Percentiles rank a stretch among this genome's conserved stretches.
phyloP scores from a whole-genome alignment of 1,140 invertebrate genomes.

The Dreissena polymorpha region DNA sequence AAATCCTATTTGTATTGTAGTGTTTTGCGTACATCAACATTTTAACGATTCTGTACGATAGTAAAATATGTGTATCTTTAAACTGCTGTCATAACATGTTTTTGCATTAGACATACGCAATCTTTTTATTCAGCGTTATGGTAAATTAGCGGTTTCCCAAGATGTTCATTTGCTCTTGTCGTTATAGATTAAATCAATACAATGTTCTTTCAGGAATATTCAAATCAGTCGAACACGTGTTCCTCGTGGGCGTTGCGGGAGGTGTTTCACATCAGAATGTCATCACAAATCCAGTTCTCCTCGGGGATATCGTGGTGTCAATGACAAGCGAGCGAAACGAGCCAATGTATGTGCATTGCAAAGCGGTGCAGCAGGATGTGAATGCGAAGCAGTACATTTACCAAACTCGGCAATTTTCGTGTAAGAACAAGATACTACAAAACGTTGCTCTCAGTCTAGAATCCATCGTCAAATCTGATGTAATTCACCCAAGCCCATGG shows the following conservation, averaged over 20 bases:
- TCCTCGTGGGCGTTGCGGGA: conserved; percentile 97
- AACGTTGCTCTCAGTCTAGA: conserved; percentile 60
- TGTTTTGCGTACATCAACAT: too few relatives aligned
- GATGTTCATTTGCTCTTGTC: too few relatives aligned
- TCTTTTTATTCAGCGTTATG: too few relatives aligned
- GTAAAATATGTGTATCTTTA: too few relatives aligned
- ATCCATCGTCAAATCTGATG: conserved; percentile 40
- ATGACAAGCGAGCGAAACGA: conserved; percentile 75
- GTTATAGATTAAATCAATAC: too few relatives aligned
- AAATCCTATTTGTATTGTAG: too few relatives aligned
- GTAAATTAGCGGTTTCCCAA: too few relatives aligned
- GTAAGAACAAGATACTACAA: conserved; percentile 61
- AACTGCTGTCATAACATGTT: too few relatives aligned
- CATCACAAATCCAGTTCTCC: conserved; percentile 93
- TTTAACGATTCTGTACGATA: too few relatives aligned
- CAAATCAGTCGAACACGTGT: conserved; percentile 85
- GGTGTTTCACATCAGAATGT: conserved; percentile 99
- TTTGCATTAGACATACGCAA: too few relatives aligned
- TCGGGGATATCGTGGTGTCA: conserved; percentile 97
- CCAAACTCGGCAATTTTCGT: conserved; percentile 61
- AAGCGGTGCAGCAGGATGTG: conserved; percentile 64
- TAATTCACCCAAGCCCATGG: conserved; percentile 76
- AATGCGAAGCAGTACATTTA: conserved; percentile 54
- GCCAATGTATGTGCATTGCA: conserved; percentile 75
- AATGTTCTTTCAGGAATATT: conserved; percentile 68